phyloP scores from a whole-genome alignment of 2,797 vertebrate genomes.

The Oreochromis mossambicus region DNA sequence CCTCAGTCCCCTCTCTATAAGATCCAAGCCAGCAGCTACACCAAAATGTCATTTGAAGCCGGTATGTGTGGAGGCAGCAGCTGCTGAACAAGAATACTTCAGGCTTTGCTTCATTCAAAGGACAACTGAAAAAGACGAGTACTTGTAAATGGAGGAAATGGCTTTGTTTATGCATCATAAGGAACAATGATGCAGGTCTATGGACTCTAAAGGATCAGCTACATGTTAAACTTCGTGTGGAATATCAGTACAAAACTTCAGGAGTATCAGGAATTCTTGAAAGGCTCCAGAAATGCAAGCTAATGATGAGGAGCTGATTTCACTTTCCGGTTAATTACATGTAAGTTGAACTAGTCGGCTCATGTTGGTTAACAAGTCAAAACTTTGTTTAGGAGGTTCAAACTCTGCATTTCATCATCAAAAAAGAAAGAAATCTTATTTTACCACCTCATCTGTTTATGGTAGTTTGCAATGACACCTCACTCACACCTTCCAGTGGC shows the following conservation, averaged over 20 bases:
- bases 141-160: background rate
- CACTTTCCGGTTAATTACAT: conserved; percentile 24
- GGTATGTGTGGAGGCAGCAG: conserved; percentile 54
- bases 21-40: conserved; percentile 54
- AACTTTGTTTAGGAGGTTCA: background rate
- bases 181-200: background rate
- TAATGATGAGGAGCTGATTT: conserved; percentile 18
- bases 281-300: conserved; percentile 6
- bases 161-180: background rate
- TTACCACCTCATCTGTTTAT: background rate
- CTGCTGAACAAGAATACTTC: conserved; percentile 53
- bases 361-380: background rate
- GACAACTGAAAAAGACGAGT: conserved; percentile 15
- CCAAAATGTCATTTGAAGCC: conserved; percentile 65
- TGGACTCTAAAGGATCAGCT: conserved; percentile 1
- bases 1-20: conserved; percentile 16
- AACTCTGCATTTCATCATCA: background rate
- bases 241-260: background rate
- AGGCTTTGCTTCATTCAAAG: conserved; percentile 35
- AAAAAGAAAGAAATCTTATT: background rate
- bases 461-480: background rate
- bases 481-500: background rate
- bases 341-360: conserved; percentile 31
- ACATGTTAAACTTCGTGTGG: background rate
- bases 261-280: background rate